These are phyloP conservation scores for Planiliza haematocheilus DNA, from an alignment of 2,113 vertebrate genomes.

Conservation along the genomic window DNA sequence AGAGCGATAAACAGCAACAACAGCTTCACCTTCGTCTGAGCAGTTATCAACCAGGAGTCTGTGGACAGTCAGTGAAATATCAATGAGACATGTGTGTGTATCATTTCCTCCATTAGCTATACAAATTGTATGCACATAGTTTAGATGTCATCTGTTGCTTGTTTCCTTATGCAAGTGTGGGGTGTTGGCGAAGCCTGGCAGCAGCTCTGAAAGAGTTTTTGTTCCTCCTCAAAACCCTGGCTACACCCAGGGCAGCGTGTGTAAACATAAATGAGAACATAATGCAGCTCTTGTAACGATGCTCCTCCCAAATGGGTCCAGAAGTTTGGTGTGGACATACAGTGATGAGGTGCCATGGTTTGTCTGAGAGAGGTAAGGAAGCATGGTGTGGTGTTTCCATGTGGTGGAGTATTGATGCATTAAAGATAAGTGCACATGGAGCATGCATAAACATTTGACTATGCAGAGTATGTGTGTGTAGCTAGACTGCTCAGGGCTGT, in stretches of 20 bases:
- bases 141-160: not conserved
- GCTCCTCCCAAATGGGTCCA: not conserved
- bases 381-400: conserved; percentile 1
- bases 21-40: no score
- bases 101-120: no score
- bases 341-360: conserved; percentile 1
- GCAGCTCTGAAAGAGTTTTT: not conserved
- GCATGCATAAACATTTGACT: conserved; percentile 34
- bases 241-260: not conserved
- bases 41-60: not conserved
- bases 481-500: conserved; percentile 22
- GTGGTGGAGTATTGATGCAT: conserved; percentile 3
- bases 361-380: not conserved
- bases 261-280: not conserved
- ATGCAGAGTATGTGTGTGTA: conserved; percentile 25
- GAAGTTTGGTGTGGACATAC: conserved; percentile 12
- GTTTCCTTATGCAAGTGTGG: no score
- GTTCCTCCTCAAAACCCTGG: not conserved
- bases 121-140: not conserved
- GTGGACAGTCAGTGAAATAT: not conserved
- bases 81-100: no score
- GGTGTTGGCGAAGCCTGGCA: not conserved
- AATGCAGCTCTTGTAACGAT: not conserved
- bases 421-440: conserved; percentile 17
- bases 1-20: no score